Evolutionary conservation across 2,797 vertebrate genomes (phyloP), one percentile per base, ranked within the genome.

Genomic region (Pogoniulus pusillus): DNA sequence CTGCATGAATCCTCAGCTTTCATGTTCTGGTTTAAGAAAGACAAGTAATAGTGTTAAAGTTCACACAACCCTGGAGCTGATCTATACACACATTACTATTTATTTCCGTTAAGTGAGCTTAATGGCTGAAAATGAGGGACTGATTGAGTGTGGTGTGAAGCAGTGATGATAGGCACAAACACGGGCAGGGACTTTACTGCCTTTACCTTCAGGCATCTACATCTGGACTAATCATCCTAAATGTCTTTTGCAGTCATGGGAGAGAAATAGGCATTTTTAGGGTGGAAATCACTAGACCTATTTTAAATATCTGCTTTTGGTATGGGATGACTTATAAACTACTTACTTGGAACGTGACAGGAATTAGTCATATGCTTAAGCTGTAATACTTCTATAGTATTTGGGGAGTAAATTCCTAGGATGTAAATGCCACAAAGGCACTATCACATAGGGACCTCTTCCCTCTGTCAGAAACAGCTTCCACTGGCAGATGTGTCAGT

Each of bases 231-330:
- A 63, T 87, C 55, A 82, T 74, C 79, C 73, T 47, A 87, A 74
- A 91, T 93, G 86, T 69, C 89, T 95, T 95, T 90, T 87, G 72
- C 93, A 94, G 94, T 77, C 62, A 1, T 51, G 55, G 69, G 82
- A 93, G 71, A 78, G 65, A 71, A 93, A 80, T 24, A 93, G 68
- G 64, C 74, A n/a, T 89, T 84, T 92, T 88, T 58, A 65, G 81
- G 14, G 20, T 93, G 84, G 91, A 89, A 93, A 66, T 71, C 58
- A 47, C 9, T 75, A 68, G 58, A 80, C 69, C 53, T 80, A 4
- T 74, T 85, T 91, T 82, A 51, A 87, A 71, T 64, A 86, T 85
- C 82, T 93, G 81, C 75, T 69, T 93, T 87, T 71, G 60, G 68
- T 60, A 45, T 64, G 57, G 35, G 49, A 78, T 88, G 58, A 66